phyloP scores from a whole-genome alignment of 2,797 vertebrate species.

The Spondyliosoma cantharus region DNA sequence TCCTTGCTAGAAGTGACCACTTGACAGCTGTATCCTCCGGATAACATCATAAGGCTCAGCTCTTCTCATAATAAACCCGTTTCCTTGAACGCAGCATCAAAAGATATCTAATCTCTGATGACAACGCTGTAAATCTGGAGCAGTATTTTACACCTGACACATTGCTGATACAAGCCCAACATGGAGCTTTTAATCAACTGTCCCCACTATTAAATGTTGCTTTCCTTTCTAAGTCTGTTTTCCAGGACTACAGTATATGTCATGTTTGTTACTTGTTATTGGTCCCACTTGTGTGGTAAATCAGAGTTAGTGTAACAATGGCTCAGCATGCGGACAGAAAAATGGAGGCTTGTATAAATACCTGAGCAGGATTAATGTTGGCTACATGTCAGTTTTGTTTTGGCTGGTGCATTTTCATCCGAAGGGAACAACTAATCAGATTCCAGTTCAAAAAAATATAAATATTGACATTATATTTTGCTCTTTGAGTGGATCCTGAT shows the following conservation, averaged over 20 bases:
- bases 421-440: constrained; percentile 36
- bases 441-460: constrained; percentile 18
- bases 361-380: constrained; percentile 60
- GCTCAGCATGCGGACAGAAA: constrained; percentile 51
- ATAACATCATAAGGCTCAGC: constrained; percentile 28
- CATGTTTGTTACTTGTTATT: constrained; percentile 68
- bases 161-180: constrained; percentile 43
- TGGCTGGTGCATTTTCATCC: constrained; percentile 34
- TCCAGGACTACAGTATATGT: constrained; percentile 43
- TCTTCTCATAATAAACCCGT: constrained; percentile 22
- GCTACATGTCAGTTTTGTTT: constrained; percentile 57
- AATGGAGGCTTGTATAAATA: constrained; percentile 61
- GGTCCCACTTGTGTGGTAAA: constrained; percentile 66
- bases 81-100: constrained; percentile 54
- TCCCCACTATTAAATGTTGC: constrained; percentile 45
- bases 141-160: constrained; percentile 36
- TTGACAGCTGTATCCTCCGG: constrained; percentile 44
- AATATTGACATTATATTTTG: constrained; percentile 34
- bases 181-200: constrained; percentile 50
- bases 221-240: constrained; percentile 57
- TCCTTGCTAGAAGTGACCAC: constrained; percentile 34
- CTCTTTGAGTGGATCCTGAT: constrained; percentile 25
- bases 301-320: constrained; percentile 63
- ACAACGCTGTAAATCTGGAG: constrained; percentile 37
- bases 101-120: constrained; percentile 36